A percentile compares a stretch with the other conserved stretches of the same genome.
These are phyloP conservation scores for Cheiracanthium punctorium DNA, from an alignment of 2,888 invertebrate genomes.

Conservation along the genomic window DNA sequence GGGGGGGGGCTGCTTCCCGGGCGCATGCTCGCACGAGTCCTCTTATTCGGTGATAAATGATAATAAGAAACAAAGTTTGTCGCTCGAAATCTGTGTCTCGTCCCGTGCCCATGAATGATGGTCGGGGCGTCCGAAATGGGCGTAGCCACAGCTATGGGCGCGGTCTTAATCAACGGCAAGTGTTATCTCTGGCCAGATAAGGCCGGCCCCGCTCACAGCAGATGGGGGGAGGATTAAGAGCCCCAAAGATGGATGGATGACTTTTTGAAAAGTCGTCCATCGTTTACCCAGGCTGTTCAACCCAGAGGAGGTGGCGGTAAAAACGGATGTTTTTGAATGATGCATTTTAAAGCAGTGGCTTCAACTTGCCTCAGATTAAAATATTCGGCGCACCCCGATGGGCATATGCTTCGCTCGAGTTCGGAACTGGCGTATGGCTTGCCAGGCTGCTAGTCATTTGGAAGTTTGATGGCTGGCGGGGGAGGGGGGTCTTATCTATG, in stretches of 20 bases:
- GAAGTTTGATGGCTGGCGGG: too few species aligned
- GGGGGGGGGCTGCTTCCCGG: too few species aligned
- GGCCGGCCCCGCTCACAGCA: constrained; percentile 39
- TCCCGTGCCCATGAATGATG: constrained; percentile 58
- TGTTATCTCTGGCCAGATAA: constrained; percentile 58
- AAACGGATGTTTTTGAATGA: background rate
- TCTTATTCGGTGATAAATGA: constrained; percentile 63
- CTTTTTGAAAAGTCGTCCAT: constrained; percentile 12
- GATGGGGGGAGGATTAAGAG: constrained; percentile 35
- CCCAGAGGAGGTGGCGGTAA: constrained; percentile 2
- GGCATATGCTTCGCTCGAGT: background rate
- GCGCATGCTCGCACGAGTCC: constrained; percentile 1
- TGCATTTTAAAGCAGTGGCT: constrained; percentile 13
- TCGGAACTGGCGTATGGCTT: too few species aligned
- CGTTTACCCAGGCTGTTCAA: constrained; percentile 3
- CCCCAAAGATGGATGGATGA: constrained; percentile 3
- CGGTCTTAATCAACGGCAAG: constrained; percentile 67
- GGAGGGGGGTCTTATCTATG: too few species aligned
- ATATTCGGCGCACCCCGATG: background rate
- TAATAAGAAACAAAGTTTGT: constrained; percentile 69
- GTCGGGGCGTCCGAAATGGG: constrained; percentile 40
- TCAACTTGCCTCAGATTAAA: background rate
- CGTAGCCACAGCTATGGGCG: constrained; percentile 48
- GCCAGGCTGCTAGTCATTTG: too few species aligned
- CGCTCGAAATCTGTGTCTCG: constrained; percentile 63